These are phyloP conservation scores for Lordiphosa mommai DNA, from an alignment of 1,140 invertebrate genomes.

Conservation along the genomic window DNA sequence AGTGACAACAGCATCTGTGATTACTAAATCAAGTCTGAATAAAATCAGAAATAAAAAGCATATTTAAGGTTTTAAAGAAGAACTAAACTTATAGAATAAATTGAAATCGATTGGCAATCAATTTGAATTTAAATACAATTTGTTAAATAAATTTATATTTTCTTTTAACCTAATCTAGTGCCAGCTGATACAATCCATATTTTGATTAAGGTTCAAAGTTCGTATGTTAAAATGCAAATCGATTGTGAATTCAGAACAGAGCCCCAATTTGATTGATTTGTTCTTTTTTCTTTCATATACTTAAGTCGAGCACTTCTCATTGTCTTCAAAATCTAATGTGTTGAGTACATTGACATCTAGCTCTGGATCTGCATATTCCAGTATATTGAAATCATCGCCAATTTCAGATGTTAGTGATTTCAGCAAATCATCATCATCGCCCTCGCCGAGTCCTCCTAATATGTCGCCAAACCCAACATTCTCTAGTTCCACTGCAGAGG, in stretches of 20 bases:
- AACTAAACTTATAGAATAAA: no score
- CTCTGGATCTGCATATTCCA: conserved; percentile 97
- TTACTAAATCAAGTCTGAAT: no score
- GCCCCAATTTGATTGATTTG: not conserved
- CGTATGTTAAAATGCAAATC: no score
- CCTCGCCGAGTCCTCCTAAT: conserved; percentile 89
- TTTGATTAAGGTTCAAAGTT: no score
- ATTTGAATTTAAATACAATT: no score
- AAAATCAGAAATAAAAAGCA: no score
- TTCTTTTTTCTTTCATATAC: not conserved
- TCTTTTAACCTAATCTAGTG: no score
- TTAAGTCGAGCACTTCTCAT: conserved; percentile 53
- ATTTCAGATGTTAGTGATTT: conserved; percentile 88
- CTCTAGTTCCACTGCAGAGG: conserved; percentile 62
- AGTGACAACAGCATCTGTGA: no score
- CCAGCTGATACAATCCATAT: no score
- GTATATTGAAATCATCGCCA: conserved; percentile 96
- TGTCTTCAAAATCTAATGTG: conserved; percentile 87
- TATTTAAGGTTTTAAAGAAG: no score
- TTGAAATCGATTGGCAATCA: no score
- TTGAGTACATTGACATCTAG: conserved; percentile 90
- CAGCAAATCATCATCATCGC: conserved; percentile 92
- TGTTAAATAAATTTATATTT: no score
- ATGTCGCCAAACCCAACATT: conserved; percentile 87
- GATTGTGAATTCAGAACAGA: not conserved